These are phyloP conservation scores for Cuculus canorus DNA, from an alignment of 2,797 vertebrate genomes.

Conservation along the genomic window DNA sequence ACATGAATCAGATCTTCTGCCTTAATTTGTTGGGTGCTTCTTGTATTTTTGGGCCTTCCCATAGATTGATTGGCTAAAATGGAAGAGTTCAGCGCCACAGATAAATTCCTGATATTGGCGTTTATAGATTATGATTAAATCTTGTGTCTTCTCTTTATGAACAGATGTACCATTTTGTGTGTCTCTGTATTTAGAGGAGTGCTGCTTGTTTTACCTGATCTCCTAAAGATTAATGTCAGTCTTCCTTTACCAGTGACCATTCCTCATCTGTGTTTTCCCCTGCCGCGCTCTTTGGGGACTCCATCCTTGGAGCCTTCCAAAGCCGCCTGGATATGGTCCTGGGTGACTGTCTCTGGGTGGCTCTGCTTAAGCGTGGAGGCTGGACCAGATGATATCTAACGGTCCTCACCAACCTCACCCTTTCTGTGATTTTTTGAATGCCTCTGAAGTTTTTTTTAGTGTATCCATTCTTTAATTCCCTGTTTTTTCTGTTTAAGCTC, in stretches of 20 bases:
- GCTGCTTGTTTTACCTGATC: not conserved
- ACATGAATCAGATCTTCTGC: not conserved
- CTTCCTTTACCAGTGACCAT: not conserved
- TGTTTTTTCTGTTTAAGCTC: not conserved
- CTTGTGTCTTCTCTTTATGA: not conserved
- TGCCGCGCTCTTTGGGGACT: not conserved
- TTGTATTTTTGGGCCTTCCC: not conserved
- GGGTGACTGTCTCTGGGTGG: not conserved
- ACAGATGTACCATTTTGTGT: not conserved
- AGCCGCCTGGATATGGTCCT: not conserved
- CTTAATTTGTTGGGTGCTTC: not conserved
- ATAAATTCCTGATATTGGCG: not conserved
- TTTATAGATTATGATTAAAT: not conserved
- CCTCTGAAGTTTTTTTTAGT: not conserved
- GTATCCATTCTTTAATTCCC: not conserved
- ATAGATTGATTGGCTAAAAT: not conserved
- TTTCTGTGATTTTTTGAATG: not conserved
- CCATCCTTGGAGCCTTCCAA: not conserved
- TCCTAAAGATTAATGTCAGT: not conserved
- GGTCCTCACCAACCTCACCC: not conserved
- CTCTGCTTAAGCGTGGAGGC: not conserved
- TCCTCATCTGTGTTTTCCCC: not conserved
- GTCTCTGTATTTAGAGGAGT: not conserved
- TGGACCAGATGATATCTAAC: not conserved
- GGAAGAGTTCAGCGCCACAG: not conserved